Conservation (phyloP, 2,888 invertebrate genomes). For the Dichetophora obliterata region DNA sequence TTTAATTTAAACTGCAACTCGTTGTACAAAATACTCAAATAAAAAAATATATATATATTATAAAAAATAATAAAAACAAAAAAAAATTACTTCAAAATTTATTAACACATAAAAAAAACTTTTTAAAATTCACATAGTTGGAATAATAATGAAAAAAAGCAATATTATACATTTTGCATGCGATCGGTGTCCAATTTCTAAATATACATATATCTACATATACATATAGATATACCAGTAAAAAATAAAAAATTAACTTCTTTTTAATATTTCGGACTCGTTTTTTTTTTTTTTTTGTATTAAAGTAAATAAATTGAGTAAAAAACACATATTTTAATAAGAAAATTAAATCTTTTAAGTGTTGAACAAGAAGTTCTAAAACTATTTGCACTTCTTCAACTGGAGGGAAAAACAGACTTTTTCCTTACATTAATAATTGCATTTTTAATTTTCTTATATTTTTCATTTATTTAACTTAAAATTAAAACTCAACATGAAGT, state of each 20-base stretch:
- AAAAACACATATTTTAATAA: not conserved
- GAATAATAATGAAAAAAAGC: slow-evolving; percentile 46
- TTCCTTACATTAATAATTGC: slow-evolving; percentile 13
- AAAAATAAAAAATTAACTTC: slow-evolving; percentile 44
- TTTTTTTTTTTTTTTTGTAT: too few relatives aligned
- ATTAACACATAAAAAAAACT: slow-evolving; percentile 46
- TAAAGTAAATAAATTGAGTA: not conserved
- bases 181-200: slow-evolving; percentile 53
- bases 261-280: too few relatives aligned
- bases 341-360: not conserved
- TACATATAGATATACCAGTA: slow-evolving; percentile 42
- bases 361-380: not conserved
- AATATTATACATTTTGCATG: slow-evolving; percentile 55
- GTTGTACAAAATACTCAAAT: slow-evolving; percentile 51
- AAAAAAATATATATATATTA: slow-evolving; percentile 29
- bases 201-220: slow-evolving; percentile 45
- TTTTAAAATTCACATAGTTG: slow-evolving; percentile 21
- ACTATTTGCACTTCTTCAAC: not conserved
- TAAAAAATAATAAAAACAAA: slow-evolving; percentile 37
- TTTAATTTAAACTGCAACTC: slow-evolving; percentile 48
- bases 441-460: not conserved
- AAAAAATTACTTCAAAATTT: slow-evolving; percentile 46
- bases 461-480: not conserved
- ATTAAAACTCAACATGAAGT: slow-evolving; percentile 1
- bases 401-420: slow-evolving; percentile 39